These are phyloP conservation scores for Gobiocypris rarus DNA, from an alignment of 2,113 vertebrate genomes.

Conservation along the genomic window DNA sequence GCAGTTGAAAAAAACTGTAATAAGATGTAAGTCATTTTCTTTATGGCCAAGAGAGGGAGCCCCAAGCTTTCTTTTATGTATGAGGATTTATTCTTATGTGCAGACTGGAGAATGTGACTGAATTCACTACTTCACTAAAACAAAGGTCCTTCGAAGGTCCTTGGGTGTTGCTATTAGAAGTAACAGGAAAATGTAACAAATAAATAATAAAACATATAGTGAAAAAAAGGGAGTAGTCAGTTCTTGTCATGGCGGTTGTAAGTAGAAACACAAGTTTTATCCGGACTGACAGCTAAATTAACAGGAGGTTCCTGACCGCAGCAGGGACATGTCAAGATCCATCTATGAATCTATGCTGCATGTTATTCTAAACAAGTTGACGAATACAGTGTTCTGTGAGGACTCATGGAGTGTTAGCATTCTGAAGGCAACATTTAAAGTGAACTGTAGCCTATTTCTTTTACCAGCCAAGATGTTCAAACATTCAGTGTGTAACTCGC, in stretches of 20 bases:
- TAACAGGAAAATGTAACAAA: not conserved
- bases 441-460: not conserved
- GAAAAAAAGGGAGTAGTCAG: not conserved
- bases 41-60: not conserved
- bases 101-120: not conserved
- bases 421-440: too few species aligned
- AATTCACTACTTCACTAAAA: not conserved
- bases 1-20: too few species aligned
- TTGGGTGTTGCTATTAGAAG: not conserved
- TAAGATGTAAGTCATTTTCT: not conserved
- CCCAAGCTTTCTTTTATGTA: not conserved
- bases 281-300: not conserved
- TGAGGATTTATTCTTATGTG: not conserved
- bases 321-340: not conserved
- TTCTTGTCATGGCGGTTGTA: not conserved
- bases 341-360: not conserved
- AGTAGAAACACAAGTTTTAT: not conserved
- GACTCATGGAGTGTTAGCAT: too few species aligned
- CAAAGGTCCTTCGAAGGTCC: not conserved
- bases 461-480: not conserved
- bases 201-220: too few species aligned
- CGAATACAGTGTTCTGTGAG: not conserved
- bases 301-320: not conserved
- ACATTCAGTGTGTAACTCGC: too few species aligned
- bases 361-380: not conserved